A percentile compares a stretch with the other conserved stretches of the same genome.
phyloP scores from a whole-genome alignment of 2,113 vertebrate genomes.

The Cinclus mexicanus region DNA sequence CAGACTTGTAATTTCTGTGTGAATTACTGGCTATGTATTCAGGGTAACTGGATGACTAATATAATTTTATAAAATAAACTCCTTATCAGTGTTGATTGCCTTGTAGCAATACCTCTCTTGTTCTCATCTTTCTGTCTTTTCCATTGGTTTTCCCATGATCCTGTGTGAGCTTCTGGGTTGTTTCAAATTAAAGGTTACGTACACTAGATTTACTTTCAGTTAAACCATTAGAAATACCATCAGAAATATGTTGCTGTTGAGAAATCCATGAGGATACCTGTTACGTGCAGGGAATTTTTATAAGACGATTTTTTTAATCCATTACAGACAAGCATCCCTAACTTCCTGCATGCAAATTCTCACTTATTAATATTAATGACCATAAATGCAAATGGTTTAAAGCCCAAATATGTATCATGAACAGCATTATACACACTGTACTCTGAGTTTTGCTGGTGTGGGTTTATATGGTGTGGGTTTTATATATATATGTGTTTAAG shows the following conservation, averaged over 20 bases:
- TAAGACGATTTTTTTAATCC: background rate
- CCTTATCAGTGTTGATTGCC: background rate
- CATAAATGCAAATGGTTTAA: background rate
- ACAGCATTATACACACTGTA: too few relatives aligned
- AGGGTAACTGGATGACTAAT: background rate
- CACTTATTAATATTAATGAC: background rate
- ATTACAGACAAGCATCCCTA: background rate
- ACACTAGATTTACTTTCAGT: background rate
- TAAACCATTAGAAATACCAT: background rate
- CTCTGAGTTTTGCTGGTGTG: background rate
- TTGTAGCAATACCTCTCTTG: background rate
- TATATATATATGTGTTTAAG: background rate
- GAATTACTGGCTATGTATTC: background rate
- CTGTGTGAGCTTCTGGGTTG: background rate
- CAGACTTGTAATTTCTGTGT: background rate
- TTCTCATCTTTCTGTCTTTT: background rate
- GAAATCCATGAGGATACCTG: background rate
- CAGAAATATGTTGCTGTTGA: background rate
- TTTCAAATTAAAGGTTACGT: background rate
- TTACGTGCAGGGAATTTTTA: background rate
- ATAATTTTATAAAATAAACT: background rate
- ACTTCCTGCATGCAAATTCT: background rate
- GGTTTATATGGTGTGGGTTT: too few relatives aligned
- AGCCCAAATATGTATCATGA: background rate
- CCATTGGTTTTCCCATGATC: background rate